Conservation (phyloP, 2,888 invertebrate genomes). For the Helleia helle region DNA sequence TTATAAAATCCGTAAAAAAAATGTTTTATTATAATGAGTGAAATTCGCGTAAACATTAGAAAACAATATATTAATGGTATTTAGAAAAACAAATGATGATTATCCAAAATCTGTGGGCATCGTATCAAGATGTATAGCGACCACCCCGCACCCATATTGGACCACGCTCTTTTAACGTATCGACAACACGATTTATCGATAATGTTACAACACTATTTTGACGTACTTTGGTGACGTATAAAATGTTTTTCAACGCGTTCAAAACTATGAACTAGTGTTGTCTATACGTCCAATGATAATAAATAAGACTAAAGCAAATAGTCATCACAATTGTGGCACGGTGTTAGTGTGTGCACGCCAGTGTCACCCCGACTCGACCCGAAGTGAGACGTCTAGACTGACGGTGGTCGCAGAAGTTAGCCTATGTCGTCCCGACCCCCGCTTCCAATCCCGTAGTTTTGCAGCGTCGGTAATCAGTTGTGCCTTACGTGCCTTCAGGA, state of each 20-base stretch:
- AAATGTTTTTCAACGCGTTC: neutral
- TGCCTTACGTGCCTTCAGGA: slow-evolving; percentile 37
- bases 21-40: too few relatives aligned
- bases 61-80: neutral
- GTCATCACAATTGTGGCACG: slow-evolving; percentile 71
- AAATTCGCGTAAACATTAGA: too few relatives aligned
- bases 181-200: slow-evolving; percentile 35
- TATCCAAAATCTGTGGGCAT: slow-evolving; percentile 19
- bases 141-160: slow-evolving; percentile 58
- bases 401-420: slow-evolving; percentile 60
- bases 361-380: slow-evolving; percentile 25
- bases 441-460: slow-evolving; percentile 30
- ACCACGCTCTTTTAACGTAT: slow-evolving; percentile 39
- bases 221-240: neutral
- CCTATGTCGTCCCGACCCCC: slow-evolving; percentile 41
- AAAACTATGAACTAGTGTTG: slow-evolving; percentile 36
- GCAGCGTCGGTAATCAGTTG: slow-evolving; percentile 36
- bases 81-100: neutral
- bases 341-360: slow-evolving; percentile 47
- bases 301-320: slow-evolving; percentile 46
- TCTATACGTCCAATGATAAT: slow-evolving; percentile 37
- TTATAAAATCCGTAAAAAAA: too few relatives aligned
- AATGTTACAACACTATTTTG: slow-evolving; percentile 4
- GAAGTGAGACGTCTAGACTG: slow-evolving; percentile 13
- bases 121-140: slow-evolving; percentile 40